phyloP scores from a whole-genome alignment of 2,797 vertebrate genomes.

The Nannoperca obscura region DNA sequence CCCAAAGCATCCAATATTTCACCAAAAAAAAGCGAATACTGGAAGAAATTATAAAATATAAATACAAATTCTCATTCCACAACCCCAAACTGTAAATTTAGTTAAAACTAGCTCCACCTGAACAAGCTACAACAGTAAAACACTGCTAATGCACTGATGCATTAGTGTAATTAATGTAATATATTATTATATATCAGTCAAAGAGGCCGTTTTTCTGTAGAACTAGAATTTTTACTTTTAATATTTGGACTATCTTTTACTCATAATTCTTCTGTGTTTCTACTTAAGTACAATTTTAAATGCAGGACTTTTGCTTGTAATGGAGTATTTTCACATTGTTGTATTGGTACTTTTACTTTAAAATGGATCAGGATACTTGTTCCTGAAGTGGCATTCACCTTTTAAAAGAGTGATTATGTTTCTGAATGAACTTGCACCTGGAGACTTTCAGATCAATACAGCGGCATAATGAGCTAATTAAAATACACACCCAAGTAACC shows the following conservation, averaged over 20 bases:
- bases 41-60: not conserved
- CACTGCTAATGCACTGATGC: not conserved
- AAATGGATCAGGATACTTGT: slow-evolving; percentile 11
- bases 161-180: not conserved
- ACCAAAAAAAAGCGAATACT: not conserved
- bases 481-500: slow-evolving; percentile 48
- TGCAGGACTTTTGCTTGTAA: not conserved
- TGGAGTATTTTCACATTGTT: not conserved
- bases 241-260: not conserved
- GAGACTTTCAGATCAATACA: slow-evolving; percentile 59
- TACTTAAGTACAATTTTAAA: not conserved
- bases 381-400: slow-evolving; percentile 1
- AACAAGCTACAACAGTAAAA: slow-evolving; percentile 1
- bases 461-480: slow-evolving; percentile 59
- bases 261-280: not conserved
- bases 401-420: slow-evolving; percentile 30
- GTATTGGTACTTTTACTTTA: not conserved
- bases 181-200: not conserved
- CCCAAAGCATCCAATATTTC: not conserved
- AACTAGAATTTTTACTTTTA: not conserved
- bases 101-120: not conserved
- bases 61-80: slow-evolving; percentile 1
- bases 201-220: not conserved
- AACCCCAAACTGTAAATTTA: not conserved
- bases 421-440: slow-evolving; percentile 31